A percentile compares a stretch with the other conserved stretches of the same genome.
Evolutionary conservation across 2,113 vertebrate genomes (phyloP).

Genomic region (Thamnophis sirtalis): DNA sequence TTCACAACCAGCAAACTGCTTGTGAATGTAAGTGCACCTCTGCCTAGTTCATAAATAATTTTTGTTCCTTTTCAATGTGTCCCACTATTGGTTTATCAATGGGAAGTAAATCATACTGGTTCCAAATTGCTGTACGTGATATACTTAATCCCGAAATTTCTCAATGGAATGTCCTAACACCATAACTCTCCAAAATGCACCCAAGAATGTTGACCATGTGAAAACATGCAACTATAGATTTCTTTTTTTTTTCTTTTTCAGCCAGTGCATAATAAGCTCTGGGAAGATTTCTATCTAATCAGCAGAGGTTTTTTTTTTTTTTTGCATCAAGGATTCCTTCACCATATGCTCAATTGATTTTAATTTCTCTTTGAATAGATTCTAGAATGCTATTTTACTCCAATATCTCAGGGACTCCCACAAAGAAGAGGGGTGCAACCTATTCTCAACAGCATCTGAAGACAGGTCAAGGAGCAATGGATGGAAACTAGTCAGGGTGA

Average conservation of each 20-base stretch:
- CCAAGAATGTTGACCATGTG: not conserved
- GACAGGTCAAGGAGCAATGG: not conserved
- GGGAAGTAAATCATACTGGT: not conserved
- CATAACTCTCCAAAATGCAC: not conserved
- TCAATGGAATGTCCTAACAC: not conserved
- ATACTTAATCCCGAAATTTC: not conserved
- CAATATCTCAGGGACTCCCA: not conserved
- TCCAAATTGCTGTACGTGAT: not conserved
- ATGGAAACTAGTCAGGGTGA: not conserved
- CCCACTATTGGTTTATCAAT: not conserved
- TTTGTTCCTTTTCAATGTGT: not conserved
- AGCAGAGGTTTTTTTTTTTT: too few relatives aligned
- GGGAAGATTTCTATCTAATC: not conserved
- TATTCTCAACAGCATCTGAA: not conserved
- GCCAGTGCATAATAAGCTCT: not conserved
- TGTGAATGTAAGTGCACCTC: too few relatives aligned
- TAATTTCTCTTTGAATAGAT: not conserved
- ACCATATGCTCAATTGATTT: not conserved
- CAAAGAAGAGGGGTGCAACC: not conserved
- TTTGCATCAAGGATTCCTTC: not conserved
- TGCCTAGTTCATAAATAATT: not conserved
- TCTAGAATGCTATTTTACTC: not conserved
- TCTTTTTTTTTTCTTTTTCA: not conserved
- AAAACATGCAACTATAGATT: not conserved
- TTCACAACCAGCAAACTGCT: too few relatives aligned